phyloP scores from a whole-genome alignment of 2,888 invertebrate species.

The Nineta flava region DNA sequence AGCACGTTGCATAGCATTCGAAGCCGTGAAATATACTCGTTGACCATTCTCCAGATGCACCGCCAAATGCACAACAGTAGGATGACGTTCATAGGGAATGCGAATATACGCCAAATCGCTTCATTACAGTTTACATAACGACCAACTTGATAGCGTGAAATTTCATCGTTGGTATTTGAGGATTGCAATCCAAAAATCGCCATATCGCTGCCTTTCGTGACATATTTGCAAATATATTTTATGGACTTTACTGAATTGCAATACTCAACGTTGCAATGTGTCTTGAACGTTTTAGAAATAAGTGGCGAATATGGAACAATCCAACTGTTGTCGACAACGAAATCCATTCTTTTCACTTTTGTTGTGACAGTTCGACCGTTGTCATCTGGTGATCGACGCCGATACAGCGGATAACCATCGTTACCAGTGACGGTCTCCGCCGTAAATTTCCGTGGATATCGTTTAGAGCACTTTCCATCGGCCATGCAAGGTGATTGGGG shows the following conservation, averaged over 20 bases:
- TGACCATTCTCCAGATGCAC: slow-evolving; percentile 14
- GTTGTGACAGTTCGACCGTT: slow-evolving; percentile 13
- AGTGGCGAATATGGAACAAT: slow-evolving; percentile 16
- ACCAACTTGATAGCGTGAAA: too few species aligned
- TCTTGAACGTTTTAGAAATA: too few species aligned
- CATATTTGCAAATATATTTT: slow-evolving; percentile 23
- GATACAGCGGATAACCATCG: slow-evolving; percentile 20
- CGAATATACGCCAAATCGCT: slow-evolving; percentile 12
- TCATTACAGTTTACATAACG: slow-evolving; percentile 14
- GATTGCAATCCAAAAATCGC: slow-evolving; percentile 11
- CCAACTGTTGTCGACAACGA: slow-evolving; percentile 12
- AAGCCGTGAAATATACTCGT: slow-evolving; percentile 14
- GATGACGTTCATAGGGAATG: slow-evolving; percentile 8
- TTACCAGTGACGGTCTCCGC: slow-evolving; percentile 17
- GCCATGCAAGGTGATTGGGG: slow-evolving; percentile 22
- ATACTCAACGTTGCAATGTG: slow-evolving; percentile 17
- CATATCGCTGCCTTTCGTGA: slow-evolving; percentile 15
- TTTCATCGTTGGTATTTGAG: slow-evolving; percentile 13
- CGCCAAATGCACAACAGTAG: slow-evolving; percentile 10
- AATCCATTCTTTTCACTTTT: slow-evolving; percentile 13
- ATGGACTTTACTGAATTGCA: slow-evolving; percentile 16
- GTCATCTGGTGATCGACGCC: slow-evolving; percentile 13
- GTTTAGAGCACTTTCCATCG: slow-evolving; percentile 19
- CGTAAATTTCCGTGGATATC: slow-evolving; percentile 11
- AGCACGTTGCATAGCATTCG: slow-evolving; percentile 10